Conservation (phyloP, 1,140 invertebrate species). For the Cyclina sinensis region DNA sequence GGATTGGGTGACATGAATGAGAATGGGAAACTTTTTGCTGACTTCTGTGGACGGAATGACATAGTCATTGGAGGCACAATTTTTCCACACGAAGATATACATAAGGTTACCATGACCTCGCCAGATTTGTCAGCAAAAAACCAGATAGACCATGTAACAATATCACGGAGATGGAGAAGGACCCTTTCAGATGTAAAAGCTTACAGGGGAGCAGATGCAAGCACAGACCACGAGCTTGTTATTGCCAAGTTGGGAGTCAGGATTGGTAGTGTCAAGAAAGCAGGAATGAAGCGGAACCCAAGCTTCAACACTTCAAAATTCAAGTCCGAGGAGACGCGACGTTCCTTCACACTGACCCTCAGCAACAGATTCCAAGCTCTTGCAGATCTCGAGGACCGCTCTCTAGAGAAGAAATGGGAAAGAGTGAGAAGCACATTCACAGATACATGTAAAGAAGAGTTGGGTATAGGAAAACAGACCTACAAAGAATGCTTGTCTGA, state of each 20-base stretch:
- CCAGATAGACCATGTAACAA: slow-evolving; percentile 58
- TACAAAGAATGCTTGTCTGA: slow-evolving; percentile 28
- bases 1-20: slow-evolving; percentile 50
- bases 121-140: slow-evolving; percentile 46
- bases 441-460: background rate
- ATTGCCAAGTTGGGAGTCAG: background rate
- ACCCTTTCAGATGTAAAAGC: slow-evolving; percentile 12
- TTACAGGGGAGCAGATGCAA: background rate
- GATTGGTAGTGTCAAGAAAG: background rate
- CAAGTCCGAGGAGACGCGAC: background rate
- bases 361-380: background rate
- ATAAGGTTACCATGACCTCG: slow-evolving; percentile 60
- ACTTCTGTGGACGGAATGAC: slow-evolving; percentile 53
- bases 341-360: background rate
- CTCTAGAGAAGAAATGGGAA: background rate
- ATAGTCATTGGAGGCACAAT: slow-evolving; percentile 40
- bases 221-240: background rate
- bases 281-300: background rate
- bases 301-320: background rate
- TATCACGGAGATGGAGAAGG: background rate
- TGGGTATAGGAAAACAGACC: background rate
- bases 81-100: slow-evolving; percentile 62
- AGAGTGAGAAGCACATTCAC: background rate
- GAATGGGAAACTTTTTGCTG: slow-evolving; percentile 19
- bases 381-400: background rate